Evolutionary conservation across 2,797 vertebrate species (phyloP).

Genomic region (Danio albolineatus): DNA sequence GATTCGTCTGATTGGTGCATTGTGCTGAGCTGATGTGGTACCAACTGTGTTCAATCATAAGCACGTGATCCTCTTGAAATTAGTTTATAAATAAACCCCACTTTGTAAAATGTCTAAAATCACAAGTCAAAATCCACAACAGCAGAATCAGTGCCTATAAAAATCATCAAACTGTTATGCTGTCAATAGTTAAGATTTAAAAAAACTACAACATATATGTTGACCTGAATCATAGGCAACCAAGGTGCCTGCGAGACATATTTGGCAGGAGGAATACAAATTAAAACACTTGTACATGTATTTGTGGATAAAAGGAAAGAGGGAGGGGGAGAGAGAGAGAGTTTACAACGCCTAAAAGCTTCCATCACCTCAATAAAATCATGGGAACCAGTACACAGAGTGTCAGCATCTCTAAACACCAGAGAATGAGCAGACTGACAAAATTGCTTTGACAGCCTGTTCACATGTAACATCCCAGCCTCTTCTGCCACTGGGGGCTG

Average conservation of each 20-base stretch:
- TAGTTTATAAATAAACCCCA: no score
- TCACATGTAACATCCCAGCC: conserved; percentile 86
- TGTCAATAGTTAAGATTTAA: not conserved
- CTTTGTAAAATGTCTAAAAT: not conserved
- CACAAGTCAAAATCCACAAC: not conserved
- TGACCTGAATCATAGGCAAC: conserved; percentile 62
- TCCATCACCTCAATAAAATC: conserved; percentile 80
- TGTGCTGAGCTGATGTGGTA: no score
- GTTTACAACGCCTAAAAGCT: conserved; percentile 75
- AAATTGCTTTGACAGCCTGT: conserved; percentile 87
- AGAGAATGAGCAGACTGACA: conserved; percentile 78
- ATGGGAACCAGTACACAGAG: conserved; percentile 73
- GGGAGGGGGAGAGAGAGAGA: not conserved
- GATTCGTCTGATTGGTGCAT: no score
- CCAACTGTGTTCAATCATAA: no score
- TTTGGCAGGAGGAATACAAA: conserved; percentile 71
- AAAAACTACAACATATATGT: conserved; percentile 25
- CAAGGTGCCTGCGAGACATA: conserved; percentile 67
- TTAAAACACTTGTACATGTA: conserved; percentile 72
- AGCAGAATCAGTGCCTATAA: not conserved
- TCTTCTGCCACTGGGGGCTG: conserved; percentile 79
- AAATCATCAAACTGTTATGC: not conserved
- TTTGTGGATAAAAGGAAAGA: conserved; percentile 70
- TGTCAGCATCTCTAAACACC: conserved; percentile 83
- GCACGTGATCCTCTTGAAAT: no score